phyloP scores from a whole-genome alignment of 2,113 vertebrate genomes.

The Dipodomys spectabilis region DNA sequence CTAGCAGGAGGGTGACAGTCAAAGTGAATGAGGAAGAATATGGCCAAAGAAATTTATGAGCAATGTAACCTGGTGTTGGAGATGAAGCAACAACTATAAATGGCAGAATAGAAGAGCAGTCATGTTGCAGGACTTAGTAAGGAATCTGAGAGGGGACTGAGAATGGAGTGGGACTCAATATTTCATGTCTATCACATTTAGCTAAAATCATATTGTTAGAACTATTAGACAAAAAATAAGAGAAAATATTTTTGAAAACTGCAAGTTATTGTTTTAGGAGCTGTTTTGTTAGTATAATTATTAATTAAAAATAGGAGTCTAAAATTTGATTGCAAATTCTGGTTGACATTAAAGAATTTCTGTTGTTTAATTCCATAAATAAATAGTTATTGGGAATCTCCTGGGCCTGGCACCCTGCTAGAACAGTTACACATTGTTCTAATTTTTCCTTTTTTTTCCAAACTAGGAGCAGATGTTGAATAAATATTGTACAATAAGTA shows the following conservation, averaged over 20 bases:
- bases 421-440: conserved; percentile 26
- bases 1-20: too few relatives aligned
- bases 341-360: neutral
- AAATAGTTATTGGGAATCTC: conserved; percentile 55
- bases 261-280: neutral
- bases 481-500: conserved; percentile 19
- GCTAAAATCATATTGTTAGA: neutral
- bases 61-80: neutral
- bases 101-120: neutral
- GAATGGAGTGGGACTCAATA: neutral
- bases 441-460: neutral
- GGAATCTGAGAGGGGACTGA: accelerated
- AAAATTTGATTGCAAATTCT: neutral
- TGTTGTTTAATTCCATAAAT: conserved; percentile 19
- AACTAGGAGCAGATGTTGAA: conserved; percentile 17
- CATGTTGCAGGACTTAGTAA: too few relatives aligned
- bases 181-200: neutral
- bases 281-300: neutral
- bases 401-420: conserved; percentile 16
- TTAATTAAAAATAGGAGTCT: neutral
- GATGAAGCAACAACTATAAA: neutral
- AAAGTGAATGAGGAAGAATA: too few relatives aligned
- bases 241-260: conserved; percentile 33
- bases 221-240: neutral
- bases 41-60: too few relatives aligned